Evolutionary conservation across 2,888 invertebrate genomes (phyloP), one percentile per base, ranked within the genome.

Genomic region (Agrochola circellaris): DNA sequence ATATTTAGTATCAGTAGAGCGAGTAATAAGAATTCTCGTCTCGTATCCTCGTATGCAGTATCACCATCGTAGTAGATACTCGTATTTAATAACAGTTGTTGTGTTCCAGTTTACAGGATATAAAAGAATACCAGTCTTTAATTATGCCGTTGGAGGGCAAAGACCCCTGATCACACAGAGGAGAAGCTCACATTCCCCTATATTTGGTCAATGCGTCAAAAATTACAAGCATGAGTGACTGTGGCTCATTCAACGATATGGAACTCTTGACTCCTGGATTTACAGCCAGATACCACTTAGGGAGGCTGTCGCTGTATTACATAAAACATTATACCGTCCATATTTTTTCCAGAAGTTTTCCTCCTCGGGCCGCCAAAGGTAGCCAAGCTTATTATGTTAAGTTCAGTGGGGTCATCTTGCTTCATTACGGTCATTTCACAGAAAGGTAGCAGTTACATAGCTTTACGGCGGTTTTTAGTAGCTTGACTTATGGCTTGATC

Each of bases 361-460:
- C 62, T 54, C 81, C n/a, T 45, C 30, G 58, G 26, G 34, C 54
- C 26, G 60, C 34, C 15, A n/a, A 70, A 77, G 83, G 74, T 74
- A 74, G 75, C 68, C 42, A n/a, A 79, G 85, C 76, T 74, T 82
- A 84, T 85, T 82, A 82, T 65, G 85, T 85, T 75, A 85, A 73
- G 83, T 84, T 84, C 83, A 86, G 75, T 67, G 81, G 20, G 78
- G 77, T 78, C 83, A 83, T 76, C 81, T 73, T 64, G 75, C 69
- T 81, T 79, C 83, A 85, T 86, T 77, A 86, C 74, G 62, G 76
- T 51, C 65, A 75, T 67, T 86, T 73, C 42, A 38, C 74, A 60
- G 58, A 81, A 81, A 84, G 82, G 76, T 81, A 38, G 74, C 72
- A 72, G 81, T 86, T 75, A n/a, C n/a, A n/a, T n/a, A 76, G 67